Conservation (phyloP, 2,888 invertebrate species). For the Coenonympha glycerion region DNA sequence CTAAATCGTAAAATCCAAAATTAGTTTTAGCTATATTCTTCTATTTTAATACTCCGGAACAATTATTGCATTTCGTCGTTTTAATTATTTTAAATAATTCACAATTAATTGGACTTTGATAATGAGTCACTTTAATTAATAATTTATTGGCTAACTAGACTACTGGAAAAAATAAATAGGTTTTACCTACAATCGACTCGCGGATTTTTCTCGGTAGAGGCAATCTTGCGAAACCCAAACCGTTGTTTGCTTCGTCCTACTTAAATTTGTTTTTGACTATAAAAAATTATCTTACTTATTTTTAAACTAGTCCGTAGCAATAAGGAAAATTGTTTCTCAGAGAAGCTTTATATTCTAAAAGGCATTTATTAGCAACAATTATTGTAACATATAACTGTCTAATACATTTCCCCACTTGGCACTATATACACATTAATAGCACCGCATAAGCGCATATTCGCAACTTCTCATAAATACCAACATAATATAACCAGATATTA, state of each 20-base stretch:
- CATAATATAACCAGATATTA: slow-evolving; percentile 22
- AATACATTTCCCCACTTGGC: slow-evolving; percentile 5
- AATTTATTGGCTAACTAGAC: neutral
- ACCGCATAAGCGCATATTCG: slow-evolving; percentile 3
- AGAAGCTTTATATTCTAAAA: slow-evolving; percentile 5
- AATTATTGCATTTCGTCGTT: neutral
- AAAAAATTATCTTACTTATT: too few relatives aligned
- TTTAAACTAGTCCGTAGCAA: too few relatives aligned
- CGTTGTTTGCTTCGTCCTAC: too few relatives aligned
- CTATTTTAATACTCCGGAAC: too few relatives aligned
- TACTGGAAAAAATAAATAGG: neutral
- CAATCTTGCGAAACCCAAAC: neutral
- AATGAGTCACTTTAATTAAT: neutral
- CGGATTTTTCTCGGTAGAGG: neutral
- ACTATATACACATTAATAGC: slow-evolving; percentile 3
- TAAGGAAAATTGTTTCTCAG: neutral
- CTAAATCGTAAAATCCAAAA: too few relatives aligned
- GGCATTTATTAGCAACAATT: neutral
- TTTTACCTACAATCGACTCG: neutral
- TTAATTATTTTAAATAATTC: slow-evolving; percentile 3
- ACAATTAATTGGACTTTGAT: neutral
- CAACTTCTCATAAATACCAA: slow-evolving; percentile 8
- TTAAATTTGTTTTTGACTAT: too few relatives aligned
- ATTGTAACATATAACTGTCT: neutral
- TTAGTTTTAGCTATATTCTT: too few relatives aligned